Base-by-base conservation (phyloP, 2,113 vertebrate species). In the Catharus bicknelli region DNA sequence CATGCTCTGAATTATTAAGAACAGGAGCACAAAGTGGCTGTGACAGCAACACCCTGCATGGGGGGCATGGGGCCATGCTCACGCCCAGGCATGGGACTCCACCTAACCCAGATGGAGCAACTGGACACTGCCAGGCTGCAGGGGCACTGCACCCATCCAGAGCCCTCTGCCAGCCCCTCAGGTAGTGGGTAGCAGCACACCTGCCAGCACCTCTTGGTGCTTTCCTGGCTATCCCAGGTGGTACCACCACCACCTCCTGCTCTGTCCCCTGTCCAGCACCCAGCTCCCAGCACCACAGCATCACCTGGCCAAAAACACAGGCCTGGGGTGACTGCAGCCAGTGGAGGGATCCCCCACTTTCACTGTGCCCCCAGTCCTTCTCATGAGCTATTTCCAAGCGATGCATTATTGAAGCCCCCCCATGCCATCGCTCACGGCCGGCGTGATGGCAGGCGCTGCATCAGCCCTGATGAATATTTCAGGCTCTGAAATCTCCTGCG, bases 401-500 rank as follows among this genome's bases (percentile, higher is more conserved):
- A 25, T 93, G 86, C 90, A 81, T 93, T 92, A 92, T 90, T 94
- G 89, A 95, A 88, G 22, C 78, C 43, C 11, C 64, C 81, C 75
- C 21, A 15, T 16, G 19, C 91, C 94, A 42, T 61, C 14, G 3
- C 77, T 90, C 70, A 7, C 8, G 34, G 69, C 78, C 20, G 0
- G 62, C 4, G 23, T 53, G 59, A 32, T 16, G 26, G 40, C 67
- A n/a, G 61, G 73, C 21, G 7, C 86, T 3, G 25, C 84, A 55
- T 45, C 74, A 50, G 63, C 53, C 69, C 90, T 94, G 90, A 94
- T 93, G 69, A 95, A 96, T 97, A 95, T 96, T 95, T 94, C 95
- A 97, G 88, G 36, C 86, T 45, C 69, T 84, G 86, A 83, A 85
- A 78, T 86, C 86, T 86, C 63, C 43, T 29, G 32, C 14, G 42